phyloP scores from a whole-genome alignment of 2,113 vertebrate species.

The Catagonus wagneri region DNA sequence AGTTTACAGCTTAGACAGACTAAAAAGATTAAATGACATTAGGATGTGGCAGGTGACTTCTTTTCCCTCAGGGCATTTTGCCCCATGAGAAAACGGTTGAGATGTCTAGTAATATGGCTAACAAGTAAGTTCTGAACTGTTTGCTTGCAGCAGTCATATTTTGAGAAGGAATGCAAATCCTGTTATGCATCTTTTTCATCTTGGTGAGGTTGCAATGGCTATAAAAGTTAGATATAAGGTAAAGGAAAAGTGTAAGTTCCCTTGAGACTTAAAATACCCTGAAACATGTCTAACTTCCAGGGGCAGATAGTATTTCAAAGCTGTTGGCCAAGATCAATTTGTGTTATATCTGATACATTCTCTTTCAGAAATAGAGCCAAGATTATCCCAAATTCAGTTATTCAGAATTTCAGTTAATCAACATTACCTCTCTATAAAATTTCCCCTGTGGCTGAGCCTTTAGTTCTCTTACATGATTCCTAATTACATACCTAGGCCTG shows the following conservation, averaged over 20 bases:
- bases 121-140: constrained; percentile 87
- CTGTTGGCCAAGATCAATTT: constrained; percentile 74
- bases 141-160: constrained; percentile 88
- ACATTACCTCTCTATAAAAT: constrained; percentile 33
- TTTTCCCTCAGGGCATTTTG: constrained; percentile 86
- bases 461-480: background rate
- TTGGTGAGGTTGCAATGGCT: constrained; percentile 82
- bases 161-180: constrained; percentile 90
- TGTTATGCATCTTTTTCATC: constrained; percentile 90
- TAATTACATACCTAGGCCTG: background rate
- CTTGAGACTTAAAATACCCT: constrained; percentile 39
- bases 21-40: constrained; percentile 92
- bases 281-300: constrained; percentile 52
- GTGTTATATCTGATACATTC: constrained; percentile 65
- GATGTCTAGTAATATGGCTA: constrained; percentile 87
- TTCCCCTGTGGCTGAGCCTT: background rate
- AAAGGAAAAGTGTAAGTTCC: constrained; percentile 70
- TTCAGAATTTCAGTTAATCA: constrained; percentile 58
- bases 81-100: constrained; percentile 86
- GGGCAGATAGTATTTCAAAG: constrained; percentile 61
- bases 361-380: constrained; percentile 64
- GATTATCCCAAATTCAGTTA: constrained; percentile 57
- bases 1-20: constrained; percentile 86
- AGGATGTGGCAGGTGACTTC: constrained; percentile 89
- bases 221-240: constrained; percentile 79